Evolutionary conservation across 2,113 vertebrate genomes (phyloP).

Genomic region (Cepphus grylle): DNA sequence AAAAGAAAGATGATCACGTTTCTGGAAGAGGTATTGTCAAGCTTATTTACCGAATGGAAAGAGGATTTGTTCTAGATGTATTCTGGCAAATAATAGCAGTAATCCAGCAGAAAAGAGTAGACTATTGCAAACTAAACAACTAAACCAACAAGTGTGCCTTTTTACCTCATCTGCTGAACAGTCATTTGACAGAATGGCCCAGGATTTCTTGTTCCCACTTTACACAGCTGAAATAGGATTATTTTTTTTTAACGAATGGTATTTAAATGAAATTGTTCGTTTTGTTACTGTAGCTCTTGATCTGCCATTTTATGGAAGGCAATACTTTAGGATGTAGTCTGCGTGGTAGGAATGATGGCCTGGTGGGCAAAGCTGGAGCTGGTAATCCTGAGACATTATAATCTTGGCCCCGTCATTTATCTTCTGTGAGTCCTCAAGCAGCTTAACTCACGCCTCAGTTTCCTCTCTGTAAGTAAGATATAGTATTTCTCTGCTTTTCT

Average conservation of each 20-base stretch:
- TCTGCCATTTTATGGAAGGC: neutral
- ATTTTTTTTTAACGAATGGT: neutral
- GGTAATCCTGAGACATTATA: neutral
- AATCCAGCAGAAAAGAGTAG: neutral
- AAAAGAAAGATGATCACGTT: neutral
- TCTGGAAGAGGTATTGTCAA: conserved; percentile 24
- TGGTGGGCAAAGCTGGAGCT: neutral
- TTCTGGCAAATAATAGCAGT: neutral
- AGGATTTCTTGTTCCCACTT: neutral
- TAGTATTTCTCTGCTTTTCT: neutral
- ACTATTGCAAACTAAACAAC: neutral
- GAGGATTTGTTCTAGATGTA: conserved; percentile 1
- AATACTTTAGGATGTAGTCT: neutral
- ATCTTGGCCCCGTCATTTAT: neutral
- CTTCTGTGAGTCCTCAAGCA: neutral
- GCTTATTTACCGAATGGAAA: neutral
- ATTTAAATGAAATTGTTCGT: neutral
- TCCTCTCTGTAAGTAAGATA: neutral
- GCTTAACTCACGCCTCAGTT: neutral
- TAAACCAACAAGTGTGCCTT: neutral
- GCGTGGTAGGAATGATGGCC: neutral
- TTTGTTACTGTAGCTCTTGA: neutral
- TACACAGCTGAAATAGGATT: neutral
- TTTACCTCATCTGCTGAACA: neutral
- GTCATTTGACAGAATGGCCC: neutral